Conservation (phyloP, 2,113 vertebrate species). For the Ranitomeya imitator region DNA sequence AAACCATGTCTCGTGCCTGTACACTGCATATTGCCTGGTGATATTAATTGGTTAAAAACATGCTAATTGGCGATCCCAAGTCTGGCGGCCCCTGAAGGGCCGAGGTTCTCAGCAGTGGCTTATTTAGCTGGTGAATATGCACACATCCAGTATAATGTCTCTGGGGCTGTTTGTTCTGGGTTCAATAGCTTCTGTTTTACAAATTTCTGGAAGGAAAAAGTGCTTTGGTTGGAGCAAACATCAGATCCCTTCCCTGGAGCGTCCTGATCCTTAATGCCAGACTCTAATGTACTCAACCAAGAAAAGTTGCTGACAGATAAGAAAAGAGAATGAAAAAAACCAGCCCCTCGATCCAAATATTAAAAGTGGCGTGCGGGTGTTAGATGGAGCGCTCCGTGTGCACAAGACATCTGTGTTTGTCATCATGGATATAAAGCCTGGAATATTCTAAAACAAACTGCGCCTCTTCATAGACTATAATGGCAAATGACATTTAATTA, state of each 20-base stretch:
- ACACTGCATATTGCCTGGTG: background rate
- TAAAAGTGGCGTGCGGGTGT: slow-evolving; percentile 41
- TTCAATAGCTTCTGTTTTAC: slow-evolving; percentile 46
- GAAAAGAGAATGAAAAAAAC: slow-evolving; percentile 17
- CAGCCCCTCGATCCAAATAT: slow-evolving; percentile 30
- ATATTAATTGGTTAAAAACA: slow-evolving; percentile 29
- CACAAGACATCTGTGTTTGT: slow-evolving; percentile 50
- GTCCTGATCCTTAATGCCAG: slow-evolving; percentile 23
- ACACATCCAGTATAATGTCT: background rate
- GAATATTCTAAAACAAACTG: slow-evolving; percentile 29
- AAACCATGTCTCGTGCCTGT: too few species aligned
- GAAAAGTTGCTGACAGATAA: slow-evolving; percentile 40
- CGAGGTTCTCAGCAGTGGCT: background rate
- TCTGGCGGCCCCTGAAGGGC: background rate
- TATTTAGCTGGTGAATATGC: slow-evolving; percentile 10
- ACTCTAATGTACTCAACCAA: background rate
- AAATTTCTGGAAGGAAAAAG: slow-evolving; percentile 5
- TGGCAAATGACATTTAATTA: slow-evolving; percentile 43
- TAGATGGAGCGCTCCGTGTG: slow-evolving; percentile 24
- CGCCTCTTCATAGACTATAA: slow-evolving; percentile 27
- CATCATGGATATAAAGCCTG: slow-evolving; percentile 31
- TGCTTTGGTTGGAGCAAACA: slow-evolving; percentile 21
- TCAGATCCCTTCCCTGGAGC: background rate
- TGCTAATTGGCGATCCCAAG: slow-evolving; percentile 28
- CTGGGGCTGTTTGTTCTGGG: slow-evolving; percentile 7